Evolutionary conservation across 2,888 invertebrate genomes (phyloP), one percentile per base, ranked within the genome.

Genomic region (Muschampia plurimacula): DNA sequence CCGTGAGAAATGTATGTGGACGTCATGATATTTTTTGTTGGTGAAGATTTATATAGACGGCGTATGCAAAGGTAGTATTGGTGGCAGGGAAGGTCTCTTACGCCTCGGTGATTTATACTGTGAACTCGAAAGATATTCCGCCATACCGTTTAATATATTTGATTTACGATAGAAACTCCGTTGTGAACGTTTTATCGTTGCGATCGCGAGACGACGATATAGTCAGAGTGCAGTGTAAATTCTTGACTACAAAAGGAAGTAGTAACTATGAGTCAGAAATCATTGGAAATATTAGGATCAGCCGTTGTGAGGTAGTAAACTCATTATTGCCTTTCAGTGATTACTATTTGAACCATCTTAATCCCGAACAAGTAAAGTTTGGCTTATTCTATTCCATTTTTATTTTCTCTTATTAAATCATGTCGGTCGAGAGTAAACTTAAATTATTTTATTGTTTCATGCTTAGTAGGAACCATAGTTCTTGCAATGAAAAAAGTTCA

Each of bases 151-250:
- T 94, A 94, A 94, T 94, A 94, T 94, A 88, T 92, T 93, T 94
- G 94, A 94, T 94, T 94, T 94, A 94, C 92, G 93, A 91, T 91
- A 91, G 92, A 92, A 91, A 92, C 92, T 91, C 91, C 90, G 86
- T 87, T 41, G 36, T 36, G 67, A 55, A 67, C 55, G n/a, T 55
- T 72, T 52, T 52, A 22, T 62, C 67, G 62, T 67, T 72, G 44
- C 57, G 67, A 62, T 63, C 63, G 28, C 57, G 62, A 28, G 60
- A 67, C 67, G 64, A 65, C 44, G n/a, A 13, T 15, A 39, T 39
- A 15, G 39, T 39, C 39, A 13, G 36, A 60, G 8, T 60, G 36
- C 6, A 8, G 8, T 60, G 9, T 60, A 9, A 63, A 63, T 63
- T 39, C 22, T 63, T 41, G 12, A 62, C 13, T 39, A 32, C 13